Evolutionary conservation across 2,113 vertebrate genomes (phyloP), one percentile per base, ranked within the genome.

Genomic region (Oncorhynchus clarkii): DNA sequence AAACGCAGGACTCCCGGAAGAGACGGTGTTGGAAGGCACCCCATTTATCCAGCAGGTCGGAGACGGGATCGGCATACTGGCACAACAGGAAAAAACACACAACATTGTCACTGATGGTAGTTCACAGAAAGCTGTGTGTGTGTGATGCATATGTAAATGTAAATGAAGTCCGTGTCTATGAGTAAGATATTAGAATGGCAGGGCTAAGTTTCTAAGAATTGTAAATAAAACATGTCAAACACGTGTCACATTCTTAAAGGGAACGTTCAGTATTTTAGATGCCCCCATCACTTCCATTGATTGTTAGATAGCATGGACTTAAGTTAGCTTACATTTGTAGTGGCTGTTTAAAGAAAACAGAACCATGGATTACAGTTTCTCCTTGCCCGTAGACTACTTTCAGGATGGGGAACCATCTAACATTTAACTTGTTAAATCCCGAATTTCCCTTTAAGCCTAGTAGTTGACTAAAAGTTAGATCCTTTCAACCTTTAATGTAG

Each of bases 1-100:
- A 99, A 77, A 99, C 98, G 0, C 98, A 99, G 0, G 98, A 97
- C 80, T 99, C 98, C 11, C 98, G 93, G 86, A 99, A 99, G 22
- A 99, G 96, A 0, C 98, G 95, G 13, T 94, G 93, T 1, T 93
- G 92, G 84, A 99, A 99, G 27, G 96, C 95, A 0, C 97, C 96
- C 93, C 96, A 96, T 78, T 97, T 96, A 88, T 99, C 98, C 94
- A 99, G 83, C 80, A 99, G 91, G 81, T 99, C 97, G 0, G 97
- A 97, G 49, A 99, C 97, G 0, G 97, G 98, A 81, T 99, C 97
- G 0, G 97, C 98, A 0, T 99, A 99, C 98, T 99, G 75, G 6
- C 6, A 13, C 18, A 16, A 12, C 3, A 45, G 2, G 39, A 45
- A 11, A 45, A 45, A 3, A 45, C 39, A 9, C 8, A 39, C 39